Base-by-base conservation (phyloP, 2,888 invertebrate species). In the Celastrina argiolus region DNA sequence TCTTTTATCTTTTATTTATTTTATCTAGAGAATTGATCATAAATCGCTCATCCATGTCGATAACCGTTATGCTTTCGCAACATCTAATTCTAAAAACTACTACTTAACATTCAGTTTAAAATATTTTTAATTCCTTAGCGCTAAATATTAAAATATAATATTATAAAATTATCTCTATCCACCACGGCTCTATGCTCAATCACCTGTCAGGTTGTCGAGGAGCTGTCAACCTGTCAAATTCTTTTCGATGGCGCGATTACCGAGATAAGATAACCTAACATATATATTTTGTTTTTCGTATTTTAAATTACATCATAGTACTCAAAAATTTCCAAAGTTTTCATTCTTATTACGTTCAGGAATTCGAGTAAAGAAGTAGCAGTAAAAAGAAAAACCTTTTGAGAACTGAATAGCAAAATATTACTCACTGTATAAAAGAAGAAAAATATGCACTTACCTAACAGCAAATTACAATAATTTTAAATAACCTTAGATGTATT, bases 151-250 rank as follows among this genome's bases (percentile, higher is more conserved):
- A 28, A 28, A 31, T 12, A 34, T 61, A 39, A 16, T 22, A 18
- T 61, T n/a, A 39, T 18, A 39, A 26, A 34, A 56, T 56, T 56
- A 36, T 51, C 51, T 26, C 18, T 56, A 22, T 58, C 58, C 58
- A 14, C 41, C 41, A 41, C 65, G 22, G 56, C 41, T 65, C 65
- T 65, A 42, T 65, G 58, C 58, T 26, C 72, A 77, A 59, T 80
- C 75, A 80, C 75, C 81, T 86, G 86, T 86, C 86, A 82, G 75
- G 73, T 76, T 78, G 76, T 81, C 81, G 81, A 79, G 79, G 79
- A 80, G 76, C 81, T 83, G 85, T 84, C 85, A 82, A 78, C 70
- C 67, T 80, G 82, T 83, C 84, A 82, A 77, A 80, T 74, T 74
- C 74, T 70, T 78, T 81, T 77, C 76, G 85, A 83, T 84, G 83